Evolutionary conservation across 2,113 vertebrate species (phyloP).

Genomic region (Gnathonemus echidnorhynchus): DNA sequence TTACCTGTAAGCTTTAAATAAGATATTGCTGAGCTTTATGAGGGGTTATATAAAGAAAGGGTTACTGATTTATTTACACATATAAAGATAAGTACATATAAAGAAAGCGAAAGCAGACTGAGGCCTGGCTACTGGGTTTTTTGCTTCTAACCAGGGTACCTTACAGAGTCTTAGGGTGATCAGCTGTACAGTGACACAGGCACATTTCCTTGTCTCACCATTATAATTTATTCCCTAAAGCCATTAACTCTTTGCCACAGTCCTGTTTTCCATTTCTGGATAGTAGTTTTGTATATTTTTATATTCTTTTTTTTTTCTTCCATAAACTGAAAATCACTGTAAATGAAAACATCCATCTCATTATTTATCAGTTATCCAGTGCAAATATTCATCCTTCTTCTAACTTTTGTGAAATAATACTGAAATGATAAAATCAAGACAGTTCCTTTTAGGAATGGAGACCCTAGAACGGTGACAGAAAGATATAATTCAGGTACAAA

Average conservation of each 20-base stretch:
- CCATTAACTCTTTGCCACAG: not conserved
- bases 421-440: not conserved
- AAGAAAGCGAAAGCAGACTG: constrained; percentile 35
- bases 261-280: not conserved
- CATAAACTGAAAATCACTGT: not conserved
- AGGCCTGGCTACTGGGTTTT: constrained; percentile 19
- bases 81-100: constrained; percentile 24
- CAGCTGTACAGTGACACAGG: not conserved
- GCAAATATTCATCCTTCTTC: not conserved
- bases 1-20: not conserved
- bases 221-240: not conserved
- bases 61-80: constrained; percentile 27
- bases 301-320: not conserved
- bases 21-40: no score
- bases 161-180: not conserved
- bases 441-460: no score
- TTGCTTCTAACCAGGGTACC: not conserved
- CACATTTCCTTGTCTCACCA: not conserved
- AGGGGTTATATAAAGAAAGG: not conserved
- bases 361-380: not conserved
- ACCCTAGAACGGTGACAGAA: not conserved
- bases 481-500: not conserved
- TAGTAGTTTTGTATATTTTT: not conserved
- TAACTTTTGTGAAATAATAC: not conserved
- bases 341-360: not conserved